Conservation (phyloP, 2,113 vertebrate species). For the Emydocephalus ijimae region DNA sequence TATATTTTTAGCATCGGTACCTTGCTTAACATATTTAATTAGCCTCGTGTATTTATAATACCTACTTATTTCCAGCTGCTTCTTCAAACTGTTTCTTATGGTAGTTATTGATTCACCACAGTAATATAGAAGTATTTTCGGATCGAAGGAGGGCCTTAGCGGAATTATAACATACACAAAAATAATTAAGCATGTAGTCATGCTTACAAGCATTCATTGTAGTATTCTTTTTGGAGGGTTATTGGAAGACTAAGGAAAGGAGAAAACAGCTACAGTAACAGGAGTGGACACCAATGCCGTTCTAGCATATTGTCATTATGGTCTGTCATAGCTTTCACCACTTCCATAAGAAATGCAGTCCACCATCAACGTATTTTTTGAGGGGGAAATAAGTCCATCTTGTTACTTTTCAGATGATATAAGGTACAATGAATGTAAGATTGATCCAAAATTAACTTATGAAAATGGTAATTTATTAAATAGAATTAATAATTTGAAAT, state of each 20-base stretch:
- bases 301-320: background rate
- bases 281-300: background rate
- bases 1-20: background rate
- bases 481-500: background rate
- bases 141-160: background rate
- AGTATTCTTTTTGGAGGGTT: background rate
- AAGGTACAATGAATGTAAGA: background rate
- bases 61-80: background rate
- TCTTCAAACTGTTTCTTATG: background rate
- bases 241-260: background rate
- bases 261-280: background rate
- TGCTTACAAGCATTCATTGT: background rate
- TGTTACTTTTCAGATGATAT: background rate
- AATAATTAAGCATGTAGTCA: background rate
- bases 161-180: background rate
- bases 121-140: background rate
- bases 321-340: background rate
- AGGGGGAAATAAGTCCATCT: background rate
- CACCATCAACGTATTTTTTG: background rate
- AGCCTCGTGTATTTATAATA: background rate
- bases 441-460: background rate
- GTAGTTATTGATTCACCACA: background rate
- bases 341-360: background rate
- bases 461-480: background rate
- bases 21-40: background rate